Percentiles rank a stretch among this genome's conserved stretches.
Evolutionary conservation across 2,113 vertebrate genomes (phyloP).

Genomic region (Tetrax tetrax): DNA sequence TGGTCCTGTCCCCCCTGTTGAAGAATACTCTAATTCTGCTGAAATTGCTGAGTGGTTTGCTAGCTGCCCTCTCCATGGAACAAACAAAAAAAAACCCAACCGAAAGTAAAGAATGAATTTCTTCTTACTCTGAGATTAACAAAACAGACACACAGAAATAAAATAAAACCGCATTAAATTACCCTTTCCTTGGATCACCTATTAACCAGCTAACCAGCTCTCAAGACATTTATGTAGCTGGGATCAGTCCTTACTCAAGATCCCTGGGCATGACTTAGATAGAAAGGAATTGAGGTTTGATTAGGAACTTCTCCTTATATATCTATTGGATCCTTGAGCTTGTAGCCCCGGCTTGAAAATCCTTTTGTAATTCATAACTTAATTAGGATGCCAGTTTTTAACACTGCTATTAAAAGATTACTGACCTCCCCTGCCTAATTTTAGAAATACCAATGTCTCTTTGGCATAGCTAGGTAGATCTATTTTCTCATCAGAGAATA

Average conservation of each 20-base stretch:
- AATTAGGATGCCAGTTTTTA: slow-evolving; percentile 39
- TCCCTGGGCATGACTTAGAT: slow-evolving; percentile 24
- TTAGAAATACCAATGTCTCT: slow-evolving; percentile 4
- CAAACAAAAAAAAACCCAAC: not conserved
- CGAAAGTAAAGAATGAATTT: not conserved
- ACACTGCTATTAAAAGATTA: slow-evolving; percentile 25
- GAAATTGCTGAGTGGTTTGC: not conserved
- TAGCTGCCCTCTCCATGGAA: not conserved
- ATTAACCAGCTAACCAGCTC: not conserved
- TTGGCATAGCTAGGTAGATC: slow-evolving; percentile 8
- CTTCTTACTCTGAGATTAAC: slow-evolving; percentile 10
- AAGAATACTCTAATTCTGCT: not conserved
- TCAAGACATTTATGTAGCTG: not conserved
- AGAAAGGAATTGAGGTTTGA: slow-evolving; percentile 11
- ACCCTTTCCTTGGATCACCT: not conserved
- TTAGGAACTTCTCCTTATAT: slow-evolving; percentile 20
- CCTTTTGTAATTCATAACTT: slow-evolving; percentile 34
- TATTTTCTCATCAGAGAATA: slow-evolving; percentile 43
- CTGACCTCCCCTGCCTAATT: slow-evolving; percentile 20
- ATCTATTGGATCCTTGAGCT: not conserved
- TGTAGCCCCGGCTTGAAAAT: not conserved
- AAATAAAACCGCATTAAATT: slow-evolving; percentile 8
- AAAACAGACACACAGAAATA: not conserved
- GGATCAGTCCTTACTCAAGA: not conserved
- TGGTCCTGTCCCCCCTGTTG: not conserved